Base-by-base conservation (phyloP, 1,140 invertebrate genomes). In the Harlomillsia oculata region DNA sequence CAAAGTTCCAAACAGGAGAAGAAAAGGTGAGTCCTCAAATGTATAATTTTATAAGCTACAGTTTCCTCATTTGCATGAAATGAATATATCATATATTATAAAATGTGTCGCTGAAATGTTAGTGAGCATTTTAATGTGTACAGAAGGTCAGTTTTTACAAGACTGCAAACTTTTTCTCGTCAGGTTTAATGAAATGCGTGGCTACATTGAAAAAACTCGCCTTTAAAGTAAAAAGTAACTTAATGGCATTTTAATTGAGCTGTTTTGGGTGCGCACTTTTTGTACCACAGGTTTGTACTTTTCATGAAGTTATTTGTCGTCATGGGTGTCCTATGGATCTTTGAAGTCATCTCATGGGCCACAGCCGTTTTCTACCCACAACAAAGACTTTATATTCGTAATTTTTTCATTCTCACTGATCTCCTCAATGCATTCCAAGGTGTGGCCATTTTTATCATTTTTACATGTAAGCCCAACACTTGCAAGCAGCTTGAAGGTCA, bases 1-100 rank as follows among this genome's bases (percentile, higher is more conserved):
- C 64, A 65, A 56, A 65, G 64, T 39, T 65, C 64, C 5, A 65
- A 57, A 36, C 60, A 62, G 32, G 64, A 65, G 6, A 65, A 65
- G 30, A 62, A 62, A 29, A 53, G 55, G 64, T 62, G 28, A 41
- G 28, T 20, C 28, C 20, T n/a, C n/a, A n/a, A n/a, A n/a, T 21
- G 37, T 13, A n/a, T 26, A 8, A 9, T 40, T 6, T 8, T 9
- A 6, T 40, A 18, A 40, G 18, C 6, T 9, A 5, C 11, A 40
- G 18, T 25, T 49, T 49, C n/a, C 1, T 4, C 8, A 37, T 28
- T 3, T 39, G 20, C 44, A 25, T 21, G 28, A 39, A 28, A 20
- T 28, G 20, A 32, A 11, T 13, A 52, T 53, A 11, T 44, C 13
- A 3, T 18, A 20, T 18, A 13, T 45, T 13, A 25, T 45, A n/a